Percentiles rank a stretch among this genome's conserved stretches.
Conservation (phyloP, 2,113 vertebrate genomes). For the Tachycineta bicolor region DNA sequence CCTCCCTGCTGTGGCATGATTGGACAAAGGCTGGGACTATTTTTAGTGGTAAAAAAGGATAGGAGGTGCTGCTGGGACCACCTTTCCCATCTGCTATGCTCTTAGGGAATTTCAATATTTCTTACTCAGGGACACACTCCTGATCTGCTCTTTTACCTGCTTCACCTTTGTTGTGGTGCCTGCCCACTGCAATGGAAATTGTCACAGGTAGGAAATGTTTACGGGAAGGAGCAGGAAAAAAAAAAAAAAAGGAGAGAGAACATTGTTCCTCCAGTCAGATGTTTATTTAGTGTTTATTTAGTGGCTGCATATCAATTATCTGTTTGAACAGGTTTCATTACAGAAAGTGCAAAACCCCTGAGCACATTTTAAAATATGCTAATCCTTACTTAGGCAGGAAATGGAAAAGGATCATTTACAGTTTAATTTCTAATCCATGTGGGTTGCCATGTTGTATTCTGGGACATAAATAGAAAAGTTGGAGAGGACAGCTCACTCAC, state of each 20-base stretch:
- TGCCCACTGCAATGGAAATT: neutral
- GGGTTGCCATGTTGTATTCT: slow-evolving; percentile 47
- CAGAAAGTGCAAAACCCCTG: slow-evolving; percentile 37
- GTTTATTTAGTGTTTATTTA: slow-evolving; percentile 63
- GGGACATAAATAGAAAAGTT: slow-evolving; percentile 56
- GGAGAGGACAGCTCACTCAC: slow-evolving; percentile 23
- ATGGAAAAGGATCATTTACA: slow-evolving; percentile 53
- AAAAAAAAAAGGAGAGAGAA: neutral
- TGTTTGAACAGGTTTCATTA: slow-evolving; percentile 70
- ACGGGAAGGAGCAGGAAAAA: neutral
- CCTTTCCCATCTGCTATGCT: neutral
- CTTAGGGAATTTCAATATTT: neutral
- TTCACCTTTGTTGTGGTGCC: neutral
- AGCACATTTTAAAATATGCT: slow-evolving; percentile 49
- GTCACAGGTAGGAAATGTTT: neutral
- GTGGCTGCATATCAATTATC: slow-evolving; percentile 51
- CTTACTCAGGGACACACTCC: neutral
- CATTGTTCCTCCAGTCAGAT: slow-evolving; percentile 2
- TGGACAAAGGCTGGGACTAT: fast-evolving
- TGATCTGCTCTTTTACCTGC: neutral
- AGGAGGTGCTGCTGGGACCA: neutral
- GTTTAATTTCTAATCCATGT: slow-evolving; percentile 69
- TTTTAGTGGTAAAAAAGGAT: neutral
- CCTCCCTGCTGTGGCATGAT: neutral
- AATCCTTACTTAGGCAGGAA: slow-evolving; percentile 60